phyloP scores from a whole-genome alignment of 2,113 vertebrate genomes.

The Muntiacus reevesi region DNA sequence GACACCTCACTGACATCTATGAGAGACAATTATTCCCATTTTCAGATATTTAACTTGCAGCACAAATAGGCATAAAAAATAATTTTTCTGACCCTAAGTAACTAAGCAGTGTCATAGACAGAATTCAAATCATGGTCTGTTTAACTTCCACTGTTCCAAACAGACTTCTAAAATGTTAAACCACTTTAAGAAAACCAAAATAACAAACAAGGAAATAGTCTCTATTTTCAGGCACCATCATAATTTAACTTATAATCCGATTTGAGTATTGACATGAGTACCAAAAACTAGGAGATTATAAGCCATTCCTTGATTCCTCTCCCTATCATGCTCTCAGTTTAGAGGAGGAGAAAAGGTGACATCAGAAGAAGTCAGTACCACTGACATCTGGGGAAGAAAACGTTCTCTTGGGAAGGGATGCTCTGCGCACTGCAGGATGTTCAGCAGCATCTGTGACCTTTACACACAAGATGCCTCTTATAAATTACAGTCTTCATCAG shows the following conservation, averaged over 20 bases:
- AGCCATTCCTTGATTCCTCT: background rate
- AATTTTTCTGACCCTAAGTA: constrained; percentile 9
- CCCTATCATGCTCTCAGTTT: background rate
- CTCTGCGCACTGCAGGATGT: background rate
- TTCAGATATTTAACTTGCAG: background rate
- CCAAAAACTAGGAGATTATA: background rate
- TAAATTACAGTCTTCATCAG: background rate
- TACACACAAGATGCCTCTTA: background rate
- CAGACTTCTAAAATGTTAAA: background rate
- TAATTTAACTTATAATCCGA: background rate
- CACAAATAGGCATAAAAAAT: background rate
- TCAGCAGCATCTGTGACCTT: background rate
- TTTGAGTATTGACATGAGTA: background rate
- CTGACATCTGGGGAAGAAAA: background rate
- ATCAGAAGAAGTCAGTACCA: background rate
- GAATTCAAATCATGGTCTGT: background rate
- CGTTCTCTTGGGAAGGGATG: background rate
- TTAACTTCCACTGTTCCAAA: background rate
- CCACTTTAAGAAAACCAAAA: background rate
- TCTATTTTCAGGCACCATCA: background rate
- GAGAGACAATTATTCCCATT: background rate
- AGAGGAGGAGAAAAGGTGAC: background rate
- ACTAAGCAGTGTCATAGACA: background rate
- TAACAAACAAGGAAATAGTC: background rate
- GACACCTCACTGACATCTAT: background rate